Percentiles rank a stretch among this genome's conserved stretches.
phyloP scores from a whole-genome alignment of 2,888 invertebrate genomes.

The Aleiodes testaceus region DNA sequence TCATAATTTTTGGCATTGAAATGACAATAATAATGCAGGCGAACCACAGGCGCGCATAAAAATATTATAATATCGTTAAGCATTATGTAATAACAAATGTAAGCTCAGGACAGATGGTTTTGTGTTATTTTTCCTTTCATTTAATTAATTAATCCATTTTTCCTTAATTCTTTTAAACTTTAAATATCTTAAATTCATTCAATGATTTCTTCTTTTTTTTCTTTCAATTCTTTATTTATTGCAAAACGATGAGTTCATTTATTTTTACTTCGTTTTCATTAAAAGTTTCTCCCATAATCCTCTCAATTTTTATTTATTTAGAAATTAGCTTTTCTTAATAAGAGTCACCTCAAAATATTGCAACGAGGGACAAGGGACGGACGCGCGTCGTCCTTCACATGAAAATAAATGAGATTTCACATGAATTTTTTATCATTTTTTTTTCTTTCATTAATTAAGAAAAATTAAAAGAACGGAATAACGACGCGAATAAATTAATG shows the following conservation, averaged over 20 bases:
- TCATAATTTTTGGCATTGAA: constrained; percentile 20
- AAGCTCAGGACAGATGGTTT: constrained; percentile 70
- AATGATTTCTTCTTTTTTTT: constrained; percentile 42
- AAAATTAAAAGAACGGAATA: constrained; percentile 31
- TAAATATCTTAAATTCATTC: constrained; percentile 19
- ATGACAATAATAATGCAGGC: constrained; percentile 58
- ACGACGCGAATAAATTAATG: constrained; percentile 30
- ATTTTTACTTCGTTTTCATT: constrained; percentile 42
- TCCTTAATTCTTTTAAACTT: constrained; percentile 44
- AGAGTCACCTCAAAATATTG: constrained; percentile 23
- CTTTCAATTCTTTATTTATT: constrained; percentile 36
- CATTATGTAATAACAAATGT: constrained; percentile 72
- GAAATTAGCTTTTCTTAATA: constrained; percentile 13
- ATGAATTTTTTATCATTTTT: constrained; percentile 17
- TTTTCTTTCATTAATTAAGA: background rate
- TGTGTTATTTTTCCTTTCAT: constrained; percentile 43
- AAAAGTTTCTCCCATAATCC: constrained; percentile 30
- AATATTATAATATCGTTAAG: constrained; percentile 72
- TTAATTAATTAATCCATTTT: constrained; percentile 17
- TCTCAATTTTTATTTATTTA: constrained; percentile 21
- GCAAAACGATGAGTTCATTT: constrained; percentile 19
- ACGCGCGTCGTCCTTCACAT: constrained; percentile 38
- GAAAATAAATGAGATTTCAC: constrained; percentile 16
- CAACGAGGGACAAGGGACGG: constrained; percentile 38
- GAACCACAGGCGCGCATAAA: constrained; percentile 69